Base-by-base conservation (phyloP, 2,797 vertebrate species). In the Poecile montanus region DNA sequence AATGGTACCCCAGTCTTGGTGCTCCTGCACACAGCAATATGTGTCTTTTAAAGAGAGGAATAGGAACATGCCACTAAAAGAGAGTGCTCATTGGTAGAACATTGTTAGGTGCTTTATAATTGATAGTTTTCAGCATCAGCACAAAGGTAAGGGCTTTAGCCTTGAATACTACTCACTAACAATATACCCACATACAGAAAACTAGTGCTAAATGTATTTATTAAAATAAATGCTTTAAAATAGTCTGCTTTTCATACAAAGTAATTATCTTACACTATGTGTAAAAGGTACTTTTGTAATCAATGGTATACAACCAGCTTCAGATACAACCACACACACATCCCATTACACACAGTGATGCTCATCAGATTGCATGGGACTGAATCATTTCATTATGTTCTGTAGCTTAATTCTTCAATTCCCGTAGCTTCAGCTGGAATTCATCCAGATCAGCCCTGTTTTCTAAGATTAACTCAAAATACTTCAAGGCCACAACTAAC, bases 101-200 rank as follows among this genome's bases (percentile, higher is more conserved):
- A 92, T 88, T 97, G 96, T 92, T 82, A 94, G 97, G 93, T 95
- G 75, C 95, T 94, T 96, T 89, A 89, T 96, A 96, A 97, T 93
- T 97, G 95, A 95, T 96, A 97, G 96, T 97, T 97, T 97, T 93
- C 91, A 97, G 82, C 93, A 90, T 79, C 93, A 34, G 75, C 83
- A 97, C 92, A 96, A 93, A 91, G 90, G 95, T 91, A 93, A 95
- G 93, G 92, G 92, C 95, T 97, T 97, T 96, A 96, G 95, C 93
- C 95, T 97, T 97, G 96, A 97, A 96, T 97, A 89, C 90, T 94
- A 91, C 94, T 93, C 93, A 94, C 92, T 94, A 96, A 95, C 95
- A 97, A 97, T 89, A 82, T 91, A 90, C 94, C 88, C 63, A 74
- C 87, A 85, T 81, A 89, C 79, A 94, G 94, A 97, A 97, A 97